Base-by-base conservation (phyloP, 2,113 vertebrate species). In the Typhlomys cinereus region DNA sequence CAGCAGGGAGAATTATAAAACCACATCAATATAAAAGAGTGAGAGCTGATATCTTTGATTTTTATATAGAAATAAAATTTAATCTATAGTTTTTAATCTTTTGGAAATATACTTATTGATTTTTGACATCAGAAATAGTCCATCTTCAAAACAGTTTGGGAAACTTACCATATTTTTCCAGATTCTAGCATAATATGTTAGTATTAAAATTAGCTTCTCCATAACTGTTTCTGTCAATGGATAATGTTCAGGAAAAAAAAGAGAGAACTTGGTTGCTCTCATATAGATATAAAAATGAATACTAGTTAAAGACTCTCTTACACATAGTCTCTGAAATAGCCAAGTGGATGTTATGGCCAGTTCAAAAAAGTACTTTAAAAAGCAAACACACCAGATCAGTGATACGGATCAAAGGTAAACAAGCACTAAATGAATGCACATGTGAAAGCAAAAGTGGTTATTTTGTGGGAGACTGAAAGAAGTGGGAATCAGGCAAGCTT, bases 1-100 rank as follows among this genome's bases (percentile, higher is more conserved):
- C 57, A 27, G 23, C 36, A 13, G 11, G 41, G 11, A 9, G 29
- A 66, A 61, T 29, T 88, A 5, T 41, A 92, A 90, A 94, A 88
- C 62, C 66, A 4, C 15, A 66, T 59, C 31, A n/a, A 4, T 85
- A 69, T 57, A 70, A 73, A 92, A 27, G 44, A 39, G 4, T 50
- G 21, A 90, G 39, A 59, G 3, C 64, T 82, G 10, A 41, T 80
- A 20, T 67, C 17, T 82, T 89, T 90, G 61, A 31, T 90, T 94
- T 90, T 86, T 90, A 85, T 66, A 83, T 59, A 88, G 75, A 74
- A 91, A 67, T 92, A 78, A 88, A 83, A 75, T 70, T n/a, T 74
- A 39, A n/a, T 31, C 29, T 66, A 8, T 59, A 59, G 64, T 79
- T 75, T 80, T 64, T 18, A 31, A 85, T 62, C n/a, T 85, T 75